phyloP scores from a whole-genome alignment of 2,797 vertebrate genomes.

The Lagocephalus sceleratus region DNA sequence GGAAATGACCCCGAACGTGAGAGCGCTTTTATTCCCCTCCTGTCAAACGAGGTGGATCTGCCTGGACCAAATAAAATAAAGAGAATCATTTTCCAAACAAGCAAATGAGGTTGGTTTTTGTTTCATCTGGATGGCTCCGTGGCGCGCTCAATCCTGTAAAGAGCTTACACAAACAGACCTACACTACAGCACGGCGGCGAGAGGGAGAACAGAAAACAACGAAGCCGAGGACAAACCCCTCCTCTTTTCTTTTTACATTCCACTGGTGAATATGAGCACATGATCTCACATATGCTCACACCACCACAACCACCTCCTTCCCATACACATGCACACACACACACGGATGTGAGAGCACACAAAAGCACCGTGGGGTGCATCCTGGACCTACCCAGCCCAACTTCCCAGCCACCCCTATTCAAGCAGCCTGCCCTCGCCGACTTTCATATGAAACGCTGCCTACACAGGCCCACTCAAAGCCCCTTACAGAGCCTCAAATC shows the following conservation, averaged over 20 bases:
- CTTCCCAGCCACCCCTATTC: slow-evolving; percentile 73
- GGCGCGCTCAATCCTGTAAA: slow-evolving; percentile 62
- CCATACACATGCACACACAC: slow-evolving; percentile 30
- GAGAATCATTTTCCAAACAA: slow-evolving; percentile 70
- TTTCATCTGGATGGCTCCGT: slow-evolving; percentile 73
- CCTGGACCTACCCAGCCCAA: slow-evolving; percentile 70
- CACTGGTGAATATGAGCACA: slow-evolving; percentile 79
- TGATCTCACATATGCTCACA: slow-evolving; percentile 75
- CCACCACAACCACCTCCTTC: slow-evolving; percentile 10
- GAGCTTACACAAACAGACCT: slow-evolving; percentile 72
- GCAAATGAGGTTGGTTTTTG: slow-evolving; percentile 66
- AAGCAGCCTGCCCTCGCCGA: slow-evolving; percentile 62
- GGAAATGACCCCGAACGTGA: slow-evolving; percentile 62
- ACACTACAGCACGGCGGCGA: slow-evolving; percentile 49
- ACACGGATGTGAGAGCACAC: slow-evolving; percentile 64
- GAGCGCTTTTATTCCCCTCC: slow-evolving; percentile 51
- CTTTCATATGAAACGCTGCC: slow-evolving; percentile 72
- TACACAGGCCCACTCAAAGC: slow-evolving; percentile 72
- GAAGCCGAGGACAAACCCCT: slow-evolving; percentile 26
- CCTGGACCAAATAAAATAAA: slow-evolving; percentile 70
- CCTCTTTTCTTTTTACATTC: slow-evolving; percentile 71
- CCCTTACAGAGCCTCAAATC: slow-evolving; percentile 67
- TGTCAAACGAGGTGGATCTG: slow-evolving; percentile 68
- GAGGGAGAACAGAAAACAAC: slow-evolving; percentile 71
- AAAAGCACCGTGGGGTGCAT: slow-evolving; percentile 76